Evolutionary conservation across 2,113 vertebrate genomes (phyloP).

Genomic region (Enhydra lutris): DNA sequence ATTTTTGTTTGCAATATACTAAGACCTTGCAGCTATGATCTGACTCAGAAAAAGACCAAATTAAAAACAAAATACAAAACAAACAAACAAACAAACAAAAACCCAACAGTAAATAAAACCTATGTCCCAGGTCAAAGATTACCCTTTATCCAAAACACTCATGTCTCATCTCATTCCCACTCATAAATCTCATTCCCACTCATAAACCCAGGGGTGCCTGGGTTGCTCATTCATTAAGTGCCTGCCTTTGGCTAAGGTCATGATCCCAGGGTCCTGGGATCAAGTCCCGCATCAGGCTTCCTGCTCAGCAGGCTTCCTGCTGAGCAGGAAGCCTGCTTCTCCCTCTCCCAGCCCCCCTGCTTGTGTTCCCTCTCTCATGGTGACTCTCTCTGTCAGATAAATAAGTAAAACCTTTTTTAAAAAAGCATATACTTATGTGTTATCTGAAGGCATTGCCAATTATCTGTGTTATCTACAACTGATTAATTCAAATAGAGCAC

Average conservation of each 20-base stretch:
- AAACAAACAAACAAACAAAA: too few species aligned
- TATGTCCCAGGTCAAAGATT: not conserved
- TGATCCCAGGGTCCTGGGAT: too few species aligned
- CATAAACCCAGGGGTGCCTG: not conserved
- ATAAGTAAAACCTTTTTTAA: too few species aligned
- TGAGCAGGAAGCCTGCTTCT: too few species aligned
- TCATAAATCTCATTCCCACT: not conserved
- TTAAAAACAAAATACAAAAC: not conserved
- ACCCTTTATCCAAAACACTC: not conserved
- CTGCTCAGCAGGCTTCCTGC: too few species aligned
- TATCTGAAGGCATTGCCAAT: not conserved
- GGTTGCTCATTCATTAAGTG: too few species aligned
- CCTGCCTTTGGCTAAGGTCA: too few species aligned
- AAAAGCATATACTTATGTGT: not conserved
- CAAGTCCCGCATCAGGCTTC: too few species aligned
- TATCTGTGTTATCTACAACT: not conserved
- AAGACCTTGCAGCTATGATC: not conserved
- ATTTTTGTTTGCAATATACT: conserved; percentile 16
- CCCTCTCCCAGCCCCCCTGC: too few species aligned
- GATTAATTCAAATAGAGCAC: not conserved
- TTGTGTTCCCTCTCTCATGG: too few species aligned
- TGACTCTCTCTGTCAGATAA: too few species aligned
- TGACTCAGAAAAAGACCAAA: not conserved
- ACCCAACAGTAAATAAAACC: not conserved
- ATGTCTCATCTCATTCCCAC: not conserved